phyloP scores from a whole-genome alignment of 2,888 invertebrate genomes.

The Campaea margaritaria region DNA sequence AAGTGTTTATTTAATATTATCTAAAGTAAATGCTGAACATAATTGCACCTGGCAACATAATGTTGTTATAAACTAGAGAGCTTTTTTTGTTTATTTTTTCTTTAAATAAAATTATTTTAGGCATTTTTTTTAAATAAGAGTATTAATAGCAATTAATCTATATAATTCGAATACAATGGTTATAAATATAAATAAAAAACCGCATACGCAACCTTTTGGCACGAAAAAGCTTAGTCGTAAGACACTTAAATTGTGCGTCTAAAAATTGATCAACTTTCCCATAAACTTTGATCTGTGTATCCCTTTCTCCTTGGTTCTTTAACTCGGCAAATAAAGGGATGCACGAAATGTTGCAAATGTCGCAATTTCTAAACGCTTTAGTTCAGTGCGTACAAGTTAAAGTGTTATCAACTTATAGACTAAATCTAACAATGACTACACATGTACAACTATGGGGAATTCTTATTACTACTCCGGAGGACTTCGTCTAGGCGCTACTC shows the following conservation, averaged over 20 bases:
- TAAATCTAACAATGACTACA: constrained; percentile 79
- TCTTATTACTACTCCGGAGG: constrained; percentile 52
- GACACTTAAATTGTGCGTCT: constrained; percentile 17
- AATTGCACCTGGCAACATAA: constrained; percentile 62
- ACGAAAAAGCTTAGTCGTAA: constrained; percentile 47
- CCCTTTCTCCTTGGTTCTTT: too few relatives aligned
- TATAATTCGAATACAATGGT: constrained; percentile 37
- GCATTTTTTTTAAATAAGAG: constrained; percentile 34
- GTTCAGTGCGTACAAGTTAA: constrained; percentile 23
- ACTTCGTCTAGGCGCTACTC: constrained; percentile 45
- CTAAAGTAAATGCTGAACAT: constrained; percentile 23
- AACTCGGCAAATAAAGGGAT: not conserved
- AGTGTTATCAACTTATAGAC: constrained; percentile 31
- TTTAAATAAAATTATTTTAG: constrained; percentile 44
- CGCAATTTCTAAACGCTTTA: constrained; percentile 1
- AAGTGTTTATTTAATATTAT: constrained; percentile 1
- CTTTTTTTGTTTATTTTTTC: constrained; percentile 47
- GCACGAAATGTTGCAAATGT: constrained; percentile 9
- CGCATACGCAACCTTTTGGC: constrained; percentile 53
- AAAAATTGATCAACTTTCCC: not conserved
- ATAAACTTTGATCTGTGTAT: not conserved
- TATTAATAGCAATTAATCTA: constrained; percentile 16
- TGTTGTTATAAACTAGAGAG: constrained; percentile 70
- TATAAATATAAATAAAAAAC: constrained; percentile 44
- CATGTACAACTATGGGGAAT: constrained; percentile 59